These are phyloP conservation scores for Stegastes partitus DNA, from an alignment of 2,113 vertebrate genomes.

Conservation along the genomic window DNA sequence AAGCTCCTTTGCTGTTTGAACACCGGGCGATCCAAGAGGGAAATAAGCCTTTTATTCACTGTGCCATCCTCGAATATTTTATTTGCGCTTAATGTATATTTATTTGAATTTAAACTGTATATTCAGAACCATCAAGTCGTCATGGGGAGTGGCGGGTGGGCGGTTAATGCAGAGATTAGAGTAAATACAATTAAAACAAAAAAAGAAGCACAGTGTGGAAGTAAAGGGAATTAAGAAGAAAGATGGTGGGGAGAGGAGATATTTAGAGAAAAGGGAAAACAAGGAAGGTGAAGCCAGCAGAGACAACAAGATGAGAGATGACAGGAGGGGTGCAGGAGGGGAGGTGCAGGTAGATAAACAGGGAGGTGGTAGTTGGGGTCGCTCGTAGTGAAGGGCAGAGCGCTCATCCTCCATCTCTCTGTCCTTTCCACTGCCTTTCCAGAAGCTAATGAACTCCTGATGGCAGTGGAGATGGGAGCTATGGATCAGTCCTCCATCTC, in stretches of 20 bases:
- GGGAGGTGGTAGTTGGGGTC: constrained; percentile 41
- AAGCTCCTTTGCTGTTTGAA: constrained; percentile 43
- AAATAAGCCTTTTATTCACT: constrained; percentile 33
- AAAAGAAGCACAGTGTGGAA: too few relatives aligned
- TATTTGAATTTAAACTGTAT: background rate
- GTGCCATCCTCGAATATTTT: background rate
- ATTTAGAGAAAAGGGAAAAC: background rate
- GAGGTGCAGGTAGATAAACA: constrained; percentile 30
- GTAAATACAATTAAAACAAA: background rate
- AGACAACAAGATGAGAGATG: constrained; percentile 15
- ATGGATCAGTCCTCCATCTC: constrained; percentile 65
- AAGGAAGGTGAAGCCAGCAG: constrained; percentile 23
- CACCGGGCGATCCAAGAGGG: constrained; percentile 32
- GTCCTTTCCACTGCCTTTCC: constrained; percentile 45
- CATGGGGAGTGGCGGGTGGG: too few relatives aligned
- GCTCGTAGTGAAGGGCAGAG: constrained; percentile 54
- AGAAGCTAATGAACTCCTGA: constrained; percentile 79
- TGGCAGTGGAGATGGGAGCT: constrained; percentile 57
- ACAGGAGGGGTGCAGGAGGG: background rate
- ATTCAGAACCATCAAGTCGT: background rate
- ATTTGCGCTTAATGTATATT: constrained; percentile 7
- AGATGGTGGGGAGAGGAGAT: background rate
- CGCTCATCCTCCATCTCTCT: constrained; percentile 45
- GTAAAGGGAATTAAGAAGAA: background rate
- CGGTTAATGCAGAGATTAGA: too few relatives aligned